These are phyloP conservation scores for Orthosia gothica DNA, from an alignment of 2,888 invertebrate species.

Conservation along the genomic window DNA sequence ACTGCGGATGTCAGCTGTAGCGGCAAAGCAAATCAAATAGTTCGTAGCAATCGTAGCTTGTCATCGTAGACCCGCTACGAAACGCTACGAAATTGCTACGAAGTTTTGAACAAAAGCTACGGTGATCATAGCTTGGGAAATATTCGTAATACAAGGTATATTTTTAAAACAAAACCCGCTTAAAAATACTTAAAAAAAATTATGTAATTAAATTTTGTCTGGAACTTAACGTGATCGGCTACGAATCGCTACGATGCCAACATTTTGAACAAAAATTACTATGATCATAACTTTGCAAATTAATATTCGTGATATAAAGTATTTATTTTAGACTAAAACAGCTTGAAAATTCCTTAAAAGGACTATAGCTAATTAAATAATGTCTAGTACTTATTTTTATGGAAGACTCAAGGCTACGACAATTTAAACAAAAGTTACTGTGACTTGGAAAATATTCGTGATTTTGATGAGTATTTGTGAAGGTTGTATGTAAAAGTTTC, in stretches of 20 bases:
- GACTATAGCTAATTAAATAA: neutral
- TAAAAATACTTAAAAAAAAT: neutral
- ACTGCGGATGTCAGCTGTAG: conserved; percentile 31
- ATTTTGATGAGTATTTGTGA: no score
- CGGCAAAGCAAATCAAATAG: conserved; percentile 42
- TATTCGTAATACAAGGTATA: neutral
- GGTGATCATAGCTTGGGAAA: neutral
- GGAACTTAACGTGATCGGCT: neutral
- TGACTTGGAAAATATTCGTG: neutral
- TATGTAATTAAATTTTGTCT: neutral
- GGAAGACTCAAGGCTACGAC: neutral
- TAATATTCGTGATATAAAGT: neutral
- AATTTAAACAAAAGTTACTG: neutral
- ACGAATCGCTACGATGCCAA: conserved; percentile 1
- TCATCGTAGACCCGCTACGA: conserved; percentile 43
- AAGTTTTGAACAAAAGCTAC: neutral
- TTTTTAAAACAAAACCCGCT: neutral
- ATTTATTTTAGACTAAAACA: neutral
- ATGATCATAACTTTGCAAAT: neutral
- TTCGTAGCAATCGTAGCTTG: conserved; percentile 53
- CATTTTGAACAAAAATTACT: neutral
- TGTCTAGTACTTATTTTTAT: conserved; percentile 1
- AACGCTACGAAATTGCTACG: conserved; percentile 40
- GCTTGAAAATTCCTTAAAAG: neutral
- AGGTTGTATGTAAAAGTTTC: no score